These are phyloP conservation scores for Elachura formosa DNA, from an alignment of 2,113 vertebrate genomes.

Conservation along the genomic window DNA sequence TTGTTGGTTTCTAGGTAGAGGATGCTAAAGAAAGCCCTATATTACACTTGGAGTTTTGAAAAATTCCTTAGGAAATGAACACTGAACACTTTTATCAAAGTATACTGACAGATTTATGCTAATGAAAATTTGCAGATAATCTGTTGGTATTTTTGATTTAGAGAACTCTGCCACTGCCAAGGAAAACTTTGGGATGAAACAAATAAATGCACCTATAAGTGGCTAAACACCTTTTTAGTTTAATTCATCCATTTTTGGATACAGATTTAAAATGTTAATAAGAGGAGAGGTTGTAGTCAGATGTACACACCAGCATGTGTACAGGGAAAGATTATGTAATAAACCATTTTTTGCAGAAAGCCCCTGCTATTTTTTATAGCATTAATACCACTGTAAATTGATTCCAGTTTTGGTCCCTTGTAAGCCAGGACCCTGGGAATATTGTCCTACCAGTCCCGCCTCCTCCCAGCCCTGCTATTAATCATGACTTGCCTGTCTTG, in stretches of 20 bases:
- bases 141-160: background rate
- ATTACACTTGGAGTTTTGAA: background rate
- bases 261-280: background rate
- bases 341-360: constrained; percentile 23
- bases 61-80: background rate
- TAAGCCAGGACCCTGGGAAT: constrained; percentile 69
- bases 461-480: constrained; percentile 72
- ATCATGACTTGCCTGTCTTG: constrained; percentile 92
- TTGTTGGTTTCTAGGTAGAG: background rate
- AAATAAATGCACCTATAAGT: background rate
- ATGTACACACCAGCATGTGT: background rate
- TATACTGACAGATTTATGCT: background rate
- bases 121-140: background rate
- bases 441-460: constrained; percentile 42
- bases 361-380: constrained; percentile 54
- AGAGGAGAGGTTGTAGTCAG: background rate
- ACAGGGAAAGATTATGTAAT: constrained; percentile 25
- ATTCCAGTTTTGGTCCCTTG: constrained; percentile 62
- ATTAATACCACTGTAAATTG: constrained; percentile 65
- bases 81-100: background rate
- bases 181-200: background rate
- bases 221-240: background rate
- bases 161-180: background rate
- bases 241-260: background rate
- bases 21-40: background rate